These are phyloP conservation scores for Ennomos fuscantarius DNA, from an alignment of 2,888 invertebrate genomes.

Conservation along the genomic window DNA sequence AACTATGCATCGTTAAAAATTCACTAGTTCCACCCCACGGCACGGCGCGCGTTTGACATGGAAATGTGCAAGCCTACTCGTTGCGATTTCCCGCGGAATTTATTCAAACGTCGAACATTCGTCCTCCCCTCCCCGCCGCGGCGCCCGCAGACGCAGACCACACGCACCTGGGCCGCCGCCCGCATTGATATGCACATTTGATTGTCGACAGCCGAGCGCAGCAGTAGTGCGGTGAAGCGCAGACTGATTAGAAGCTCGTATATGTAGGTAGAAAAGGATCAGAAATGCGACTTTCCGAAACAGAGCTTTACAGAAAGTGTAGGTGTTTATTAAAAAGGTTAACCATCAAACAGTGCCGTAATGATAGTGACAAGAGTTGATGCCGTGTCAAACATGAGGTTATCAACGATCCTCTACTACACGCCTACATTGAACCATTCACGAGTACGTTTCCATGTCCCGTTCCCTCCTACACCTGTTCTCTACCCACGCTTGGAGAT, in stretches of 20 bases:
- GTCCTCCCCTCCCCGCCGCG: conserved; percentile 23
- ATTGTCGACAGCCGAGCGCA: conserved; percentile 57
- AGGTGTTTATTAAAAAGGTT: no score
- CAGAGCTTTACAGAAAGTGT: no score
- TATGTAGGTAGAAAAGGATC: not conserved
- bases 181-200: conserved; percentile 75
- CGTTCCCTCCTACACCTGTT: not conserved
- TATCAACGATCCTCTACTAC: no score
- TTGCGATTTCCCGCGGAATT: conserved; percentile 65
- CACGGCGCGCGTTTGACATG: conserved; percentile 75
- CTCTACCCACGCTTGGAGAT: not conserved
- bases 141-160: conserved; percentile 37
- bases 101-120: conserved; percentile 62
- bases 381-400: no score
- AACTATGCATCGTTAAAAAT: conserved; percentile 68
- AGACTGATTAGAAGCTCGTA: conserved; percentile 43
- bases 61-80: conserved; percentile 70
- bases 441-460: not conserved
- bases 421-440: not conserved
- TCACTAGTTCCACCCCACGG: conserved; percentile 56
- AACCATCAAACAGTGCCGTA: no score
- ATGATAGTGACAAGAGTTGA: no score
- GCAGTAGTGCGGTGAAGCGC: conserved; percentile 48
- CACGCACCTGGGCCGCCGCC: conserved; percentile 56
- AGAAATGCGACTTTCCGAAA: no score